phyloP scores from a whole-genome alignment of 1,140 invertebrate species.

The Drosophila nigrodunni region DNA sequence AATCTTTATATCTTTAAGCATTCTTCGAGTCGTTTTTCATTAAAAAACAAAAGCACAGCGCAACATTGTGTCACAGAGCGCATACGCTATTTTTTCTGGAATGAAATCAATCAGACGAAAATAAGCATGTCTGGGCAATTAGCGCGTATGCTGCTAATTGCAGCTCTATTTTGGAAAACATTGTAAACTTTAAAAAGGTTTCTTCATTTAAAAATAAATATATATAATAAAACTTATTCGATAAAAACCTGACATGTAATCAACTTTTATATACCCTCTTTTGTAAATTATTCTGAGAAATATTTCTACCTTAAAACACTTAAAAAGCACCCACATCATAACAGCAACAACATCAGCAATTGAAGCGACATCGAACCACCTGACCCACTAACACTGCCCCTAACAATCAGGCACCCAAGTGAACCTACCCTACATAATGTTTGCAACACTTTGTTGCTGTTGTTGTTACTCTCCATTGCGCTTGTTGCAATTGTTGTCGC shows the following conservation, averaged over 20 bases:
- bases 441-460: constrained; percentile 6
- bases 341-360: constrained; percentile 2
- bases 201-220: neutral
- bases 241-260: too few relatives aligned
- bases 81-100: constrained; percentile 26
- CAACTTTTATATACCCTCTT: too few relatives aligned
- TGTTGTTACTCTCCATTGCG: neutral
- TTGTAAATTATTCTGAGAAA: too few relatives aligned
- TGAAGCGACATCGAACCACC: constrained; percentile 13
- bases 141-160: constrained; percentile 8
- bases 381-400: constrained; percentile 60
- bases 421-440: constrained; percentile 25
- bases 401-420: constrained; percentile 9
- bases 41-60: neutral
- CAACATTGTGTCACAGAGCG: neutral
- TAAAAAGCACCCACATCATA: constrained; percentile 23
- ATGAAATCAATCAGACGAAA: neutral
- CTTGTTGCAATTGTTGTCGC: constrained; percentile 12
- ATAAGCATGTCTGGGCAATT: constrained; percentile 18
- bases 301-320: neutral
- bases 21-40: neutral
- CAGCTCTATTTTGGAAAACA: neutral
- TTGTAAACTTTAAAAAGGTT: neutral
- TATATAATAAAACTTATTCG: too few relatives aligned
- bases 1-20: constrained; percentile 2